A percentile compares a stretch with the other conserved stretches of the same genome.
Conservation (phyloP, 2,888 invertebrate genomes). For the Ametastegia equiseti region DNA sequence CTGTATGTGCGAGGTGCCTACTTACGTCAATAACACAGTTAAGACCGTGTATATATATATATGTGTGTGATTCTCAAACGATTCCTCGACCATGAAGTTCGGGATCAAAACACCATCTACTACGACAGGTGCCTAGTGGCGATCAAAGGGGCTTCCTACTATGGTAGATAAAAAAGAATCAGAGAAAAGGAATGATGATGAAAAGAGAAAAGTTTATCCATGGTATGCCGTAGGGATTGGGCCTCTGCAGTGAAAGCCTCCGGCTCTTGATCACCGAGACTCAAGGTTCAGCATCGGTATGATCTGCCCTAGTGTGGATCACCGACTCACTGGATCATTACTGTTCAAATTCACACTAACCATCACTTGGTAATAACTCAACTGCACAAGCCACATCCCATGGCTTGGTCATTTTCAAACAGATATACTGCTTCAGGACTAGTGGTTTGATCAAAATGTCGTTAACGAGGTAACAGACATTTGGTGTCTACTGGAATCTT, state of each 20-base stretch:
- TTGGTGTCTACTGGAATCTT: neutral
- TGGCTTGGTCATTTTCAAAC: neutral
- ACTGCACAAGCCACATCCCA: neutral
- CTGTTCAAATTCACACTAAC: conserved; percentile 53
- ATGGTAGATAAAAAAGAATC: conserved; percentile 40
- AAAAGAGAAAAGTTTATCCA: conserved; percentile 43
- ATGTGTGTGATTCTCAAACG: neutral
- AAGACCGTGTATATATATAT: neutral
- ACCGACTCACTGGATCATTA: conserved; percentile 46
- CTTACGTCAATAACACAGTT: neutral
- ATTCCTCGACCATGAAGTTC: conserved; percentile 33
- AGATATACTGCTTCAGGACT: neutral
- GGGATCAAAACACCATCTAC: conserved; percentile 39
- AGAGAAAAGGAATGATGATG: conserved; percentile 54
- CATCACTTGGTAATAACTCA: conserved; percentile 9
- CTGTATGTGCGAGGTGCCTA: neutral
- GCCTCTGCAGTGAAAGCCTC: conserved; percentile 66
- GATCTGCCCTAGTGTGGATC: conserved; percentile 40
- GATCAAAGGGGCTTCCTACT: conserved; percentile 41
- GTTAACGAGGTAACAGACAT: neutral
- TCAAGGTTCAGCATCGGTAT: conserved; percentile 64
- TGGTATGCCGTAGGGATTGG: conserved; percentile 52
- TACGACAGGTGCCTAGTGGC: conserved; percentile 41
- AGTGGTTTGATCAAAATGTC: neutral
- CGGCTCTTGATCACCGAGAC: conserved; percentile 49